Base-by-base conservation (phyloP, 1,140 invertebrate genomes). In the Drosophila arawakana region DNA sequence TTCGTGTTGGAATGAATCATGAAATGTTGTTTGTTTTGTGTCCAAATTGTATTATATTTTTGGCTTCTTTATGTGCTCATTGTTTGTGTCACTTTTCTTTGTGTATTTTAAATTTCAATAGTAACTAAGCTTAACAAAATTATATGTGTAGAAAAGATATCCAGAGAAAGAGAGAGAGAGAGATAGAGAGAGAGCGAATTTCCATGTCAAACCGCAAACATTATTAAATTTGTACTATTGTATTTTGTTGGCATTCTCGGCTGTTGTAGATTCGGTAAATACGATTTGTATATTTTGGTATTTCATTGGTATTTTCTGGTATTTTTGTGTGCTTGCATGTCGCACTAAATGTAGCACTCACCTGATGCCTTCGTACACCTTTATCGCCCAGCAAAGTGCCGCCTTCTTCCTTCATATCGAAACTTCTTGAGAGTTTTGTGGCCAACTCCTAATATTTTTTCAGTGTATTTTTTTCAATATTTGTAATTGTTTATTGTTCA, bases 351-450 rank as follows among this genome's bases (percentile, higher is more conserved):
- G 73, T 76, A 73, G 66, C 72, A 91, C 91, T 92, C 90, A 92
- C 91, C 91, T 92, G 91, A 92, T 92, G 91, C 84, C 91, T 92
- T 89, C 91, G 88, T 81, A 92, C 91, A 90, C 93, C 94, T 68
- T 94, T 95, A 61, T 96, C 95, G 80, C 96, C 95, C 80, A 96
- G 93, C 79, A 95, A 92, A 75, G 93, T 94, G 74, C 96, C 95
- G 47, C 96, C 95, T 60, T 96, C 96, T 81, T 97, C 96, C 93
- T 97, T 96, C 96, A 97, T 96, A 93, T 96, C 96, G 93, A 96
- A 97, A 93, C 96, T 96, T 82, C 96, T 93, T 75, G 96, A 96
- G 73, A 97, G 93, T 93, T 97, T 97, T 93, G 96, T 96, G 76
- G 96, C 96, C 93, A 97, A 93, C 94, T 97, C 96, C 96, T 96